Evolutionary conservation across 2,113 vertebrate species (phyloP).

Genomic region (Himantopus leucocephalus): DNA sequence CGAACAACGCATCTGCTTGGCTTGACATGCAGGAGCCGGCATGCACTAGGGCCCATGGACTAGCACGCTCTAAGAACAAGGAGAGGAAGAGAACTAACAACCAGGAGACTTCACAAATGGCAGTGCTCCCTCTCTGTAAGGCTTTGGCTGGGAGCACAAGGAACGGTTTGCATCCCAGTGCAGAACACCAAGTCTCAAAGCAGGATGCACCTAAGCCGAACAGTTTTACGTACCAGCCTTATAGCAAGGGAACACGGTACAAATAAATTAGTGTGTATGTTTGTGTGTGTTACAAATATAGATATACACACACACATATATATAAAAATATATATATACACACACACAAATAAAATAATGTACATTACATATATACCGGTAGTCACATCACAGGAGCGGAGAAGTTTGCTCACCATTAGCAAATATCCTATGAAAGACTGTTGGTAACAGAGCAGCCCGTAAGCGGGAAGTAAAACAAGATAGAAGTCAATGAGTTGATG

Average conservation of each 20-base stretch:
- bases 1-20: neutral
- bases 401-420: constrained; percentile 85
- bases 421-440: constrained; percentile 90
- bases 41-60: constrained; percentile 36
- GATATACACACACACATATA: neutral
- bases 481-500: constrained; percentile 78
- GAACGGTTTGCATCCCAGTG: neutral
- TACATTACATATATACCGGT: constrained; percentile 41
- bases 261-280: neutral
- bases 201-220: neutral
- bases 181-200: neutral
- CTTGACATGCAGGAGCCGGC: constrained; percentile 39
- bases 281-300: neutral
- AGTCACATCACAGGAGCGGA: constrained; percentile 72
- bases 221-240: constrained; percentile 28
- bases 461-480: constrained; percentile 82
- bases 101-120: constrained; percentile 11
- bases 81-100: neutral
- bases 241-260: constrained; percentile 44
- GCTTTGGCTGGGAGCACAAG: neutral
- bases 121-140: constrained; percentile 60
- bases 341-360: neutral
- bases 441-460: constrained; percentile 84
- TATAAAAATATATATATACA: constrained; percentile 10
- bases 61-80: neutral